Evolutionary conservation across 2,797 vertebrate genomes (phyloP).

Genomic region (Myotis findleyi): DNA sequence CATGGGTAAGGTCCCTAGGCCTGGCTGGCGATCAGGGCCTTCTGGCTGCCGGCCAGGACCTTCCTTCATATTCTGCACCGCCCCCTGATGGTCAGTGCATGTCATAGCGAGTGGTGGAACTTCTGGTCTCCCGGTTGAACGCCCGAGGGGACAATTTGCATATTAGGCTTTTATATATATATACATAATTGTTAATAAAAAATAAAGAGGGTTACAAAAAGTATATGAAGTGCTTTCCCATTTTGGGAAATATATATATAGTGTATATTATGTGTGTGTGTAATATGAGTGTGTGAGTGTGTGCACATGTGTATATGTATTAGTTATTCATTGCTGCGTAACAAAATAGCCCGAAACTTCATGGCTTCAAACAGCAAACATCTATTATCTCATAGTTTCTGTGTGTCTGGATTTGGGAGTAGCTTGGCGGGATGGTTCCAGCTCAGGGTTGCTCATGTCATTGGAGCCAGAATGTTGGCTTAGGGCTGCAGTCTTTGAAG

Average conservation of each 20-base stretch:
- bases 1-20: too few species aligned
- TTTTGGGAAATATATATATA: neutral
- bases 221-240: neutral
- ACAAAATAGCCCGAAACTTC: constrained; percentile 3
- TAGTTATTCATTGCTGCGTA: constrained; percentile 38
- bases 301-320: neutral
- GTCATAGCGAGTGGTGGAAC: too few species aligned
- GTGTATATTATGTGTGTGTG: neutral
- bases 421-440: neutral
- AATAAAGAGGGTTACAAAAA: neutral
- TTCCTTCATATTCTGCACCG: too few species aligned
- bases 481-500: neutral
- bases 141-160: too few species aligned
- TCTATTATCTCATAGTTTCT: constrained; percentile 32
- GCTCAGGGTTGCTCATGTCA: neutral
- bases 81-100: too few species aligned
- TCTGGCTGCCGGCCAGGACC: too few species aligned
- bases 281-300: neutral
- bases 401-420: neutral
- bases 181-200: neutral
- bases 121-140: too few species aligned
- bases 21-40: too few species aligned
- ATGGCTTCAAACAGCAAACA: neutral
- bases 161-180: too few species aligned
- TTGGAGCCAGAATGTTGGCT: constrained; percentile 34